These are phyloP conservation scores for Paraplagusia blochii DNA, from an alignment of 2,113 vertebrate species.

Conservation along the genomic window DNA sequence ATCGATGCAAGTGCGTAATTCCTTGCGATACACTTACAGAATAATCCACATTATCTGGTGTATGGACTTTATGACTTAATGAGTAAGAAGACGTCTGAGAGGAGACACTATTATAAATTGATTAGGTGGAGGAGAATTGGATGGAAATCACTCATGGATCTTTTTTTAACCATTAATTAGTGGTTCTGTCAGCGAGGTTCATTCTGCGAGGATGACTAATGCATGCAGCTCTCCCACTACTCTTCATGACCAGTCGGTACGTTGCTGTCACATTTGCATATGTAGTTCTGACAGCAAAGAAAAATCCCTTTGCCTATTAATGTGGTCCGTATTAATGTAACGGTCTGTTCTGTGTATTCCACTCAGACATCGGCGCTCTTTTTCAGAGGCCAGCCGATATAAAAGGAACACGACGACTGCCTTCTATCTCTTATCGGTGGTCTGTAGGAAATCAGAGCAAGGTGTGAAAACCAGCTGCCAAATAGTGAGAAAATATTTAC, in stretches of 20 bases:
- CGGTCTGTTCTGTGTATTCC: background rate
- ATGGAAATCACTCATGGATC: slow-evolving; percentile 67
- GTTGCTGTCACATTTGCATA: slow-evolving; percentile 68
- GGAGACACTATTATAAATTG: slow-evolving; percentile 68
- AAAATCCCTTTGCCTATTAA: slow-evolving; percentile 48
- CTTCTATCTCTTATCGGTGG: slow-evolving; percentile 41
- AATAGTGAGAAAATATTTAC: background rate
- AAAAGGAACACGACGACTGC: slow-evolving; percentile 21
- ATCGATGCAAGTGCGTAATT: slow-evolving; percentile 12
- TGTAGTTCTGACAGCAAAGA: slow-evolving; percentile 53
- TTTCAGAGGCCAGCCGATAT: slow-evolving; percentile 16
- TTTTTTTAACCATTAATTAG: slow-evolving; percentile 74
- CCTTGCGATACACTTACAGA: slow-evolving; percentile 27
- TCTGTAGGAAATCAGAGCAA: slow-evolving; percentile 26
- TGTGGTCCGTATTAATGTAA: slow-evolving; percentile 10
- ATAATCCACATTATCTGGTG: slow-evolving; percentile 34
- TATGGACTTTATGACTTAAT: slow-evolving; percentile 54
- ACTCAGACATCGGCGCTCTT: slow-evolving; percentile 6
- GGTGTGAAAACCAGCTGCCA: slow-evolving; percentile 4
- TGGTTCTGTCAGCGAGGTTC: slow-evolving; percentile 64
- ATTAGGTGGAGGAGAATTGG: slow-evolving; percentile 70
- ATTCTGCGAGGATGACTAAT: slow-evolving; percentile 67
- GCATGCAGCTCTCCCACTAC: slow-evolving; percentile 57
- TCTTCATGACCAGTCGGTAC: slow-evolving; percentile 63
- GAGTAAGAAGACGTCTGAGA: slow-evolving; percentile 52